Base-by-base conservation (phyloP, 2,888 invertebrate species). In the Seira ritae region DNA sequence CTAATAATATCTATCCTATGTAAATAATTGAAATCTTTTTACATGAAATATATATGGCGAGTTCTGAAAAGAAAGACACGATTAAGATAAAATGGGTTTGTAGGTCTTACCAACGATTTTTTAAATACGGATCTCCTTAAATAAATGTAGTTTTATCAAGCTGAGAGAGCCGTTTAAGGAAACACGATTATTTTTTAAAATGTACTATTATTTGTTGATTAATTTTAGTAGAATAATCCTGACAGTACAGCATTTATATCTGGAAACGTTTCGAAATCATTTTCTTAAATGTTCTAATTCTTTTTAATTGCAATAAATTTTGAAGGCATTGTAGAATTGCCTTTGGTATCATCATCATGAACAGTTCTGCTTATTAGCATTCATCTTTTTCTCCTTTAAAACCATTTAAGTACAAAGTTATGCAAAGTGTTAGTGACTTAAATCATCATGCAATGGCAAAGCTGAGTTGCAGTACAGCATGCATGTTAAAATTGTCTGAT, bases 201-300 rank as follows among this genome's bases (percentile, higher is more conserved):
- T 46, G 69, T 69, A 69, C 17, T 69, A 69, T 69, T 69, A 42
- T 17, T 67, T 79, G 79, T 79, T 79, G 65, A 62, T 62, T 55
- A 69, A 22, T 80, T 81, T 75, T 75, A 69, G 31, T 80, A 50
- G 74, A 74, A 65, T 74, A 71, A 66, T 70, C 17, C 55, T 71
- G 81, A 81, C 75, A 81, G 70, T 81, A 72, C 81, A 81, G 81
- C 75, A 81, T 81, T 81, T 80, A 72, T 69, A 31, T 79, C 23
- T 67, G 1, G 17, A 55, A 55, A 12, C 55, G 55, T 55, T 12
- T 8, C 55, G 17, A 55, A 2, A 55, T 55, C 55, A 3, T 55
- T 65, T 17, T 62, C 31, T 12, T 55, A 68, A 37, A 70, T 66
- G 20, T 68, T 67, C 65, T 78, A 24, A 62, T 77, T 42, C 37